Base-by-base conservation (phyloP, 2,888 invertebrate species). In the Hoplodrina blanda region DNA sequence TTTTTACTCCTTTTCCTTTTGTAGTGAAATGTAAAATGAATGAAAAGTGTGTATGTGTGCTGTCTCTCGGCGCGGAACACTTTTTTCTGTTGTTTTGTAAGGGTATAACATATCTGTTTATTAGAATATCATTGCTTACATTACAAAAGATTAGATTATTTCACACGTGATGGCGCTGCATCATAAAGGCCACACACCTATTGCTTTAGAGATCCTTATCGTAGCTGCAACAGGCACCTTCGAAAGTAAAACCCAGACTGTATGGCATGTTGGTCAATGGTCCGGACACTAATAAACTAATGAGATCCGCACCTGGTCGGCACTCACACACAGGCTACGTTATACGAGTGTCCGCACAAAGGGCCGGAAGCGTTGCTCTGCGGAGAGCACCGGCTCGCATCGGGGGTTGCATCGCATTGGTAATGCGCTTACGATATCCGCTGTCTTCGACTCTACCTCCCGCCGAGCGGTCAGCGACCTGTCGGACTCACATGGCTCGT, bases 391-490 rank as follows among this genome's bases (percentile, higher is more conserved):
- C 50, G n/a, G 10, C 44, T 72, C 25, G 59, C 41, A 30, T 17
- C 60, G n/a, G n/a, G n/a, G 60, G 37, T 33, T 70, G 71, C 78
- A 73, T 59, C 46, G 65, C 65, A 44, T 25, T 33, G 61, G 30
- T 74, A 61, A 63, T 67, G 62, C 66, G 56, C 57, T 55, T 60
- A 17, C 69, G 53, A 74, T 66, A 73, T 69, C 61, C 80, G 75
- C 46, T 41, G 57, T 50, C 65, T 56, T 53, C 53, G 13, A 17
- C 55, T 46, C 17, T 17, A 33, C n/a, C 44, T 15, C 17, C 41
- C 56, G 13, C n/a, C 44, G 20, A 15, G 19, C 80, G 78, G 80
- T 76, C 78, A 70, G 44, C 59, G 80, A 70, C 78, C 80, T 25
- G 11, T 10, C 55, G 41, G 54, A 41, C 67, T 64, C 53, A n/a